These are phyloP conservation scores for Megaleporinus macrocephalus DNA, from an alignment of 2,113 vertebrate species.

Conservation along the genomic window DNA sequence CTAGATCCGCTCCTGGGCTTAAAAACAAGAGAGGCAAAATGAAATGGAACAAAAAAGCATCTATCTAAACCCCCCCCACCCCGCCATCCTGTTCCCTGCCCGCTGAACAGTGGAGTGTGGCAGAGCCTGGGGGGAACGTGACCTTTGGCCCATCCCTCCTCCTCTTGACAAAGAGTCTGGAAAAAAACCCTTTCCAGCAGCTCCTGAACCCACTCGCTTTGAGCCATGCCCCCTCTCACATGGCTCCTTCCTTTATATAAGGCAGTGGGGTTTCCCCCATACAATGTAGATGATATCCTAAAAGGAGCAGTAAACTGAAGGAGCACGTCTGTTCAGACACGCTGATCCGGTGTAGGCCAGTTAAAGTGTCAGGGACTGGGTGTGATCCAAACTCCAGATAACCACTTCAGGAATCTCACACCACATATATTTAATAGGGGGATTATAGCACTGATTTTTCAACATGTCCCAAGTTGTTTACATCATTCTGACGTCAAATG, in stretches of 20 bases:
- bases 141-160: conserved; percentile 7
- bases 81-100: not conserved
- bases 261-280: conserved; percentile 31
- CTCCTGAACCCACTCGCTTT: conserved; percentile 9
- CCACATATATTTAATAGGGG: too few species aligned
- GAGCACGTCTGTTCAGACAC: not conserved
- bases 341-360: not conserved
- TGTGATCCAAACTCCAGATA: conserved; percentile 19
- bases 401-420: not conserved
- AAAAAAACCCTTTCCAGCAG: conserved; percentile 15
- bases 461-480: too few species aligned
- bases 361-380: conserved; percentile 16
- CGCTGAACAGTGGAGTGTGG: not conserved
- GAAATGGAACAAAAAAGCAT: not conserved
- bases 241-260: conserved; percentile 15
- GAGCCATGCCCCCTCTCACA: conserved; percentile 5
- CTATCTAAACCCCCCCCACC: not conserved
- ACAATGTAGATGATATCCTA: conserved; percentile 36
- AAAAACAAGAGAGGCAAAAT: not conserved
- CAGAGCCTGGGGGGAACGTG: conserved; percentile 21
- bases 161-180: not conserved
- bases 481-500: too few species aligned
- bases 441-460: too few species aligned
- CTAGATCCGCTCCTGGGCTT: not conserved
- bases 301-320: conserved; percentile 32